phyloP scores from a whole-genome alignment of 2,113 vertebrate species.

The Perccottus glenii region DNA sequence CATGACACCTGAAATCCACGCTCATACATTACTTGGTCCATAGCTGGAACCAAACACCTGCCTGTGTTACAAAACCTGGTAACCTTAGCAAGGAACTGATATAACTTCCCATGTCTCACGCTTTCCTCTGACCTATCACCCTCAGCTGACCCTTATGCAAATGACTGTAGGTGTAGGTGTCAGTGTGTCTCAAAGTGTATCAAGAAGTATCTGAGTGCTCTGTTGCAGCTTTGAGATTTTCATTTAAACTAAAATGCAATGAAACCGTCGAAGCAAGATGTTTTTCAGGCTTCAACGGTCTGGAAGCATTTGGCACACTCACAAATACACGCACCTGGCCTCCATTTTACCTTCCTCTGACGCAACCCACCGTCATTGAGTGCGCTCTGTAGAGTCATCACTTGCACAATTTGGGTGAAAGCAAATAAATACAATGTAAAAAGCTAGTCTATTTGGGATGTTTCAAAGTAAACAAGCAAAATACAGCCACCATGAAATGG shows the following conservation, averaged over 20 bases:
- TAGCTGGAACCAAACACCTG: constrained; percentile 52
- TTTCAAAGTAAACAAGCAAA: neutral
- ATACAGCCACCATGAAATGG: too few relatives aligned
- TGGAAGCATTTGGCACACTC: constrained; percentile 57
- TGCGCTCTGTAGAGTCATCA: constrained; percentile 1
- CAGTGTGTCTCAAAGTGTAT: neutral
- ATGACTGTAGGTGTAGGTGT: constrained; percentile 2
- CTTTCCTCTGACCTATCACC: constrained; percentile 59
- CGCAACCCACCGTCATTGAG: constrained; percentile 30
- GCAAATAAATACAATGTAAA: neutral
- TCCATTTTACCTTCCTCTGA: constrained; percentile 59
- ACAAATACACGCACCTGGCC: constrained; percentile 52
- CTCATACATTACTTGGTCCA: constrained; percentile 28
- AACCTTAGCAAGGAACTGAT: constrained; percentile 48
- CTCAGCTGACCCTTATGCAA: constrained; percentile 43
- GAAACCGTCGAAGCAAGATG: constrained; percentile 10
- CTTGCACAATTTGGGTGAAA: constrained; percentile 6
- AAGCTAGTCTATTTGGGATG: too few relatives aligned
- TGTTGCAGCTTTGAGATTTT: constrained; percentile 10
- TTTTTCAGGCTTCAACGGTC: constrained; percentile 34
- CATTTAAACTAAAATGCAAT: constrained; percentile 24
- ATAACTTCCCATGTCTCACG: constrained; percentile 51
- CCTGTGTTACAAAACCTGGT: constrained; percentile 48
- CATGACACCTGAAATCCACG: constrained; percentile 67
- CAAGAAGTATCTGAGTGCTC: neutral